Conservation (phyloP, 2,888 invertebrate species). For the Drosophila borealis region DNA sequence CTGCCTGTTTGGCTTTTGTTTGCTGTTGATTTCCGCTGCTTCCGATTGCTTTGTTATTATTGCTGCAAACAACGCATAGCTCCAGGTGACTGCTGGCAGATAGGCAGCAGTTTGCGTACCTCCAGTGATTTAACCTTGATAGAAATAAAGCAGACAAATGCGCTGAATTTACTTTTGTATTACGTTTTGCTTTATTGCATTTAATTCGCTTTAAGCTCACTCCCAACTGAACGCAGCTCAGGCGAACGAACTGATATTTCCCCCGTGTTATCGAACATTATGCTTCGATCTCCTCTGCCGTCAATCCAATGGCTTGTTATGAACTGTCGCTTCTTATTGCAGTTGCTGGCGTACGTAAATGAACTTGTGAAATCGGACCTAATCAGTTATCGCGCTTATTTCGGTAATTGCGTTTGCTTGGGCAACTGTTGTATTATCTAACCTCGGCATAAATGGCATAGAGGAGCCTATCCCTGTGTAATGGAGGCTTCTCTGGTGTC, state of each 20-base stretch:
- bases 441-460: no score
- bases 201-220: slow-evolving; percentile 6
- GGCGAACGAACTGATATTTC: background rate
- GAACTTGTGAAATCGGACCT: no score
- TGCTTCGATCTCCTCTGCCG: no score
- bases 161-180: slow-evolving; percentile 24
- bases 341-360: no score
- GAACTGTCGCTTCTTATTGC: no score
- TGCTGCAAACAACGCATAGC: slow-evolving; percentile 48
- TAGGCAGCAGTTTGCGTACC: slow-evolving; percentile 14
- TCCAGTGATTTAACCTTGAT: slow-evolving; percentile 15
- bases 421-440: no score
- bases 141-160: slow-evolving; percentile 24
- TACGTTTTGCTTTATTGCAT: slow-evolving; percentile 5
- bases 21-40: slow-evolving; percentile 75
- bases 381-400: no score
- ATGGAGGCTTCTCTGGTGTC: background rate
- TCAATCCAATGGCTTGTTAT: no score
- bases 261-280: no score
- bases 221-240: background rate
- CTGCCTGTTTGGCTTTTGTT: slow-evolving; percentile 64
- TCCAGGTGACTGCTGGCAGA: slow-evolving; percentile 42
- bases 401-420: no score
- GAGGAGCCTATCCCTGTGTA: background rate
- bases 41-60: slow-evolving; percentile 77